Evolutionary conservation across 2,113 vertebrate genomes (phyloP).

Genomic region (Chrysochloris asiatica): DNA sequence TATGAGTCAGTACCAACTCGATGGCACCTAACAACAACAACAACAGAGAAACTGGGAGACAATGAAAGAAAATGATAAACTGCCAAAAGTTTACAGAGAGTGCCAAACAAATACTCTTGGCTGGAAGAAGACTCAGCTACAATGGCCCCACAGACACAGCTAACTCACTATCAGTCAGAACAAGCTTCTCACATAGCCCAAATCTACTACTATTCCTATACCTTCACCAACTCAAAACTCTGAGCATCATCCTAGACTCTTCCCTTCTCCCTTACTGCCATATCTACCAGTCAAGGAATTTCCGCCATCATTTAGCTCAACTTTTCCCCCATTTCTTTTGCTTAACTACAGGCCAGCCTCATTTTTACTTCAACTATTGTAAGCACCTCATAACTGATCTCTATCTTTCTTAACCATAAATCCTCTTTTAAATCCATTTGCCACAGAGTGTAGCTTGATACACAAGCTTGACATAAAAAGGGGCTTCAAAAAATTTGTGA

Average conservation of each 20-base stretch:
- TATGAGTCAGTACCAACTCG: no score
- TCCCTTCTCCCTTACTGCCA: not conserved
- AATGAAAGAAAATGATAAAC: not conserved
- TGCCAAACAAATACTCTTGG: not conserved
- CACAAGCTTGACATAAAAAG: not conserved
- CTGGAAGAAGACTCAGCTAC: not conserved
- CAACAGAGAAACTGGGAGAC: not conserved
- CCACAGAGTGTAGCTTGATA: not conserved
- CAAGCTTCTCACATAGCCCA: not conserved
- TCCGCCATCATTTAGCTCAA: not conserved
- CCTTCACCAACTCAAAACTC: not conserved
- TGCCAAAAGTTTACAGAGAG: not conserved
- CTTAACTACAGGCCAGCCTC: not conserved
- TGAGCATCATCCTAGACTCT: not conserved
- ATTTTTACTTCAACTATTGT: conserved; percentile 1
- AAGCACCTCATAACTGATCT: not conserved
- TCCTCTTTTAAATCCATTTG: conserved; percentile 20
- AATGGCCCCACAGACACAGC: not conserved
- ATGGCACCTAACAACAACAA: not conserved
- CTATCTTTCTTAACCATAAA: conserved; percentile 2
- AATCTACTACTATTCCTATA: no score
- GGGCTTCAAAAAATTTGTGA: not conserved
- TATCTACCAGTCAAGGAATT: not conserved
- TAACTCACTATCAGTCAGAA: not conserved
- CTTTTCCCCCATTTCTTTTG: conserved; percentile 16